phyloP scores from a whole-genome alignment of 2,888 invertebrate species.

The Scotopteryx bipunctaria region DNA sequence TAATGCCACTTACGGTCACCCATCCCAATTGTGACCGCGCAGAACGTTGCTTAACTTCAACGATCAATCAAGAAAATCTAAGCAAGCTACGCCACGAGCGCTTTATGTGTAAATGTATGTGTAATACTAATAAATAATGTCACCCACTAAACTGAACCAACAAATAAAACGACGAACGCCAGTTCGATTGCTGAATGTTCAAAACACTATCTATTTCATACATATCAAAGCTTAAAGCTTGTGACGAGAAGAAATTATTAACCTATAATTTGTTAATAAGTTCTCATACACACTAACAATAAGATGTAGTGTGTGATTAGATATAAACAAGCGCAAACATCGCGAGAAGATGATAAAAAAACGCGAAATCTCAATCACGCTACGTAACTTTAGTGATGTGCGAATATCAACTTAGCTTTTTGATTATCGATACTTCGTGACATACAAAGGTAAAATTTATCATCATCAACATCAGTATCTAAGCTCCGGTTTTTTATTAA shows the following conservation, averaged over 20 bases:
- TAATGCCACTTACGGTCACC: too few species aligned
- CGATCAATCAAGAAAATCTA: too few species aligned
- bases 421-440: conserved; percentile 9
- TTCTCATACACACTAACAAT: conserved; percentile 17
- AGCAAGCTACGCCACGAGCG: too few species aligned
- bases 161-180: too few species aligned
- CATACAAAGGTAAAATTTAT: too few species aligned
- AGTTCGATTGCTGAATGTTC: not conserved
- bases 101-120: too few species aligned
- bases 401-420: not conserved
- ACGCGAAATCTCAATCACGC: conserved; percentile 12
- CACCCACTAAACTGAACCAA: too few species aligned
- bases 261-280: conserved; percentile 13
- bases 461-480: too few species aligned
- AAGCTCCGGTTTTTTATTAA: too few species aligned
- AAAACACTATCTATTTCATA: not conserved
- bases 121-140: too few species aligned
- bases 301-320: not conserved
- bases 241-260: conserved; percentile 7
- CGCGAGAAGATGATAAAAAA: conserved; percentile 19
- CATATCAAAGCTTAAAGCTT: not conserved
- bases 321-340: not conserved
- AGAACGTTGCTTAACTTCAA: too few species aligned
- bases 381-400: conserved; percentile 25
- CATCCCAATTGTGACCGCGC: too few species aligned